Percentiles rank a stretch among this genome's conserved stretches.
These are phyloP conservation scores for Diadophis punctatus DNA, from an alignment of 2,113 vertebrate genomes.

Conservation along the genomic window DNA sequence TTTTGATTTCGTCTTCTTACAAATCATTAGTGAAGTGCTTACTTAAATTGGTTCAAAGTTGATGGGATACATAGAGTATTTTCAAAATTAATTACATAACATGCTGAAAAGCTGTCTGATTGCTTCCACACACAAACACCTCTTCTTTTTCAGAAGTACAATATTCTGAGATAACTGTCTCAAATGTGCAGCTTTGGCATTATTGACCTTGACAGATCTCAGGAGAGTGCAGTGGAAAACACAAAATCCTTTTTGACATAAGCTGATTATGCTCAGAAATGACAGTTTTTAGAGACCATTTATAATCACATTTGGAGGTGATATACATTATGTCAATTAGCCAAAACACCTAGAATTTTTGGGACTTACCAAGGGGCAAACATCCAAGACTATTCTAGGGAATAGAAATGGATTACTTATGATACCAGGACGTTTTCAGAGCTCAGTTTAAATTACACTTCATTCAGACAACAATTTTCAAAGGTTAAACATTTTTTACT, in stretches of 20 bases:
- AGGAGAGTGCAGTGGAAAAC: slow-evolving; percentile 36
- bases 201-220: slow-evolving; percentile 51
- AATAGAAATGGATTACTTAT: not conserved
- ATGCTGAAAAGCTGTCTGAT: slow-evolving; percentile 6
- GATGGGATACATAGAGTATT: not conserved
- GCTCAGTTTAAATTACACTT: not conserved
- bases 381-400: slow-evolving; percentile 2
- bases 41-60: slow-evolving; percentile 16
- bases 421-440: not conserved
- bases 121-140: not conserved
- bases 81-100: slow-evolving; percentile 30
- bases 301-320: slow-evolving; percentile 60
- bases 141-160: not conserved
- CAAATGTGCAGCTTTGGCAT: slow-evolving; percentile 24
- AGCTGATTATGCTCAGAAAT: slow-evolving; percentile 58
- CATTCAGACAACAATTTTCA: not conserved
- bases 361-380: slow-evolving; percentile 21
- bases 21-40: not conserved
- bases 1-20: not conserved
- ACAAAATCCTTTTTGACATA: slow-evolving; percentile 50
- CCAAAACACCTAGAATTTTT: slow-evolving; percentile 25
- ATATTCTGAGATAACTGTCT: slow-evolving; percentile 30
- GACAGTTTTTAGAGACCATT: slow-evolving; percentile 54
- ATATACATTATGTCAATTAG: slow-evolving; percentile 32
- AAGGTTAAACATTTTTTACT: not conserved